These are phyloP conservation scores for Drosophila buzzatii DNA, from an alignment of 2,888 invertebrate species.

Conservation along the genomic window DNA sequence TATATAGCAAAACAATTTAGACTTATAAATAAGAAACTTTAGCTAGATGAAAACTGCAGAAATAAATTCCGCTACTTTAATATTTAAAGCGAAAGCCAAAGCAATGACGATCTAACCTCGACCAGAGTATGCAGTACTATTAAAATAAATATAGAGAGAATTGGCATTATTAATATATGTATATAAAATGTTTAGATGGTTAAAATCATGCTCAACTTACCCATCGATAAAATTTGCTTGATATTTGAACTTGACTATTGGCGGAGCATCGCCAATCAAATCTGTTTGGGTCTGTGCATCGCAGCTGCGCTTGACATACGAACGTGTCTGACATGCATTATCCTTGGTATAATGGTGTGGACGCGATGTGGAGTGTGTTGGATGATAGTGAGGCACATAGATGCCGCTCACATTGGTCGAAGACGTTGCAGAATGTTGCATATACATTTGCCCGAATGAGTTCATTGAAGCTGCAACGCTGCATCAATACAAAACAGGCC, in stretches of 20 bases:
- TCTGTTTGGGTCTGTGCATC: constrained; percentile 62
- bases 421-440: constrained; percentile 46
- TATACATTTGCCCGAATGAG: constrained; percentile 39
- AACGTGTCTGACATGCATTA: constrained; percentile 33
- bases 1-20: not conserved
- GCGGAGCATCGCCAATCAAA: constrained; percentile 15
- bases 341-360: constrained; percentile 17
- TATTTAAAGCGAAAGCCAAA: not conserved
- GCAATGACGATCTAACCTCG: not conserved
- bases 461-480: constrained; percentile 53
- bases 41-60: not conserved
- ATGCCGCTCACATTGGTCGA: constrained; percentile 31
- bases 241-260: constrained; percentile 54
- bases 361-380: not conserved
- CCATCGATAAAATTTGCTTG: constrained; percentile 4
- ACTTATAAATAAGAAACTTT: not conserved
- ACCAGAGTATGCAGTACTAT: not conserved
- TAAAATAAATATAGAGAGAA: not conserved
- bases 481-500: constrained; percentile 1
- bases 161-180: no score
- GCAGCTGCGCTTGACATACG: constrained; percentile 14
- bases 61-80: not conserved
- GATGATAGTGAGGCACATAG: constrained; percentile 23
- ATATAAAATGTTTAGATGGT: no score
- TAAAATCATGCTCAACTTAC: not conserved